Base-by-base conservation (phyloP, 2,888 invertebrate species). In the Cheilosia scutellata region DNA sequence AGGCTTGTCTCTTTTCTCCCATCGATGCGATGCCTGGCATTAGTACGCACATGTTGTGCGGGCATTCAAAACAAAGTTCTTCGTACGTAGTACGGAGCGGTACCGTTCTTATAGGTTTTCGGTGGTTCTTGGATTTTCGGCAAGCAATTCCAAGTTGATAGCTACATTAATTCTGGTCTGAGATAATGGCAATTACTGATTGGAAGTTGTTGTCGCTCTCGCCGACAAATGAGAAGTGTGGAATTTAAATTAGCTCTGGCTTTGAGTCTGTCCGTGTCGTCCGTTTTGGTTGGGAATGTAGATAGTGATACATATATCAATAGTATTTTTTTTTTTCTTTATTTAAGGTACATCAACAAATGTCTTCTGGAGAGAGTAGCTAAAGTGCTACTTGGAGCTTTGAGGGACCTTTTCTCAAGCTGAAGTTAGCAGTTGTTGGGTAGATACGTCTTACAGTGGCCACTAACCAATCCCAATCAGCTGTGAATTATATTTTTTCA, bases 131-230 rank as follows among this genome's bases (percentile, higher is more conserved):
- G 58, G 49, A 40, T n/a, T 47, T 37, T 77, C 33, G 60, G 29
- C 78, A 71, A 70, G 63, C 55, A 71, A 70, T 70, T 55, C 55
- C 20, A 62, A 70, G 58, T 62, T 44, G 68, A 47, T 42, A 42
- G 58, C 51, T 20, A 70, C 77, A 78, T 70, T 78, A 78, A 70
- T 78, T 78, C 57, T 57, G 27, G 42, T 16, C 51, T 40, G 55
- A 63, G 63, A 78, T 78, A 78, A 78, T 78, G 63, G 70, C 78
- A 49, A 78, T 29, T 55, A 40, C 63, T 71, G 78, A 78, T 78
- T 78, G 55, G 70, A 71, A 70, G 70, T 70, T 57, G 2, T 51
- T 42, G 31, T 42, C 51, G 70, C 51, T 37, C 20, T 9, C 44
- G 27, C 47, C 62, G 68, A 68, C 70, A 77, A 62, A 55, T 77